Evolutionary conservation across 1,140 invertebrate genomes (phyloP), one percentile per base, ranked within the genome.

Genomic region (Cephus cinctus): DNA sequence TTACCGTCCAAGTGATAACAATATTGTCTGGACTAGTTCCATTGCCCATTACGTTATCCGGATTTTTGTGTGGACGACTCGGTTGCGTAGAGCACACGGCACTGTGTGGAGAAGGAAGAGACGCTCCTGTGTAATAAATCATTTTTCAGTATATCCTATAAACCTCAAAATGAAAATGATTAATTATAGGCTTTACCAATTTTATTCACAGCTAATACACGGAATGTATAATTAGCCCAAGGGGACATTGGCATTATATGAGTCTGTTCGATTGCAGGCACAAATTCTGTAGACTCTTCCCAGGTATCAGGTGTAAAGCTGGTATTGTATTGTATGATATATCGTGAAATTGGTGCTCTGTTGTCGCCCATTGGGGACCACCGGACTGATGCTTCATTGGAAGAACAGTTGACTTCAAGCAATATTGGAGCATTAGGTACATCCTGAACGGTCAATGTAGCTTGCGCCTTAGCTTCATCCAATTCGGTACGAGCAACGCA

Each of bases 221-320:
- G 80, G 82, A 98, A 98, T 0, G 95, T 98, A 65, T 98, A 98
- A 74, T 98, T 98, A 1, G 92, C 85, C 90, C 92, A 97, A 0
- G 95, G 94, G 35, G 84, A 87, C 81, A 97, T 86, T 27, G 82
- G 78, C 2, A 92, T 81, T 1, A 80, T 82, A 59, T 87, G 91
- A 1, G 83, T 84, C 43, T 80, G 86, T 59, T 92, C 90, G 4
- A 86, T 86, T n/a, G 88, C 85, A 8, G 92, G 86, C 30, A 94
- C 86, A 53, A 80, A 77, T 56, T 88, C 86, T 52, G 78, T 84
- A 2, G 87, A 84, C 43, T 81, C 78, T 71, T 89, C 87, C 96
- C 97, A 99, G 1, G 85, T 83, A 70, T 96, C 94, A 0, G 93
- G 92, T 9, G 90, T 92, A 69, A 98, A 98, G 23, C 85, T 88